Evolutionary conservation across 2,113 vertebrate genomes (phyloP).

Genomic region (Genyomyrus donnyi): DNA sequence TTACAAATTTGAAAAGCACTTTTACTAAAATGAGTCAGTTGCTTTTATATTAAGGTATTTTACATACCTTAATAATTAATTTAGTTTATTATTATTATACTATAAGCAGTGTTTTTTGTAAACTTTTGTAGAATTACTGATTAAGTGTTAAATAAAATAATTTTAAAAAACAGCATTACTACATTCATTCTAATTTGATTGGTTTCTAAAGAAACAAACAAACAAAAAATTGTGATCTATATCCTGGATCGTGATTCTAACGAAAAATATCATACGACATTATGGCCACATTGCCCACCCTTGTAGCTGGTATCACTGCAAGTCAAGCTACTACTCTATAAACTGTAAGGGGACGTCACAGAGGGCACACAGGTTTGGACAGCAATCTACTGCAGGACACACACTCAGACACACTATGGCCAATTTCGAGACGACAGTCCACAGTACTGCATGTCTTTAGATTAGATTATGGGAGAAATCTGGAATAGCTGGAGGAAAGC

Average conservation of each 20-base stretch:
- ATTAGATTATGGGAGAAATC: not conserved
- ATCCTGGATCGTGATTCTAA: not conserved
- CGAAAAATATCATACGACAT: not conserved
- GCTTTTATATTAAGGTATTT: too few species aligned
- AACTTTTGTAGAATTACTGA: not conserved
- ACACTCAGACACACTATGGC: too few species aligned
- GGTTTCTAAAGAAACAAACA: not conserved
- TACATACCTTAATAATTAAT: not conserved
- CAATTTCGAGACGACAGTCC: not conserved
- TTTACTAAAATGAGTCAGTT: not conserved
- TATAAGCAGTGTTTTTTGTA: not conserved
- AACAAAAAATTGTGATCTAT: not conserved
- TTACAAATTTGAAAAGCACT: not conserved
- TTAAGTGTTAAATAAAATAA: not conserved
- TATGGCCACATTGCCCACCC: not conserved
- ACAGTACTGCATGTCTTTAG: not conserved
- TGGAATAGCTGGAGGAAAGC: not conserved
- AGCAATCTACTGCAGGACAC: too few species aligned
- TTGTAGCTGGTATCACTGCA: not conserved
- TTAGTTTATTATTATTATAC: not conserved
- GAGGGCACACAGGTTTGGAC: too few species aligned
- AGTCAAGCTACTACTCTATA: too few species aligned
- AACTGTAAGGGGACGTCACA: not conserved
- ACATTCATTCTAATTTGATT: not conserved
- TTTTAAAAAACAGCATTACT: not conserved